phyloP scores from a whole-genome alignment of 2,113 vertebrate species.

The Neogobius melanostomus region DNA sequence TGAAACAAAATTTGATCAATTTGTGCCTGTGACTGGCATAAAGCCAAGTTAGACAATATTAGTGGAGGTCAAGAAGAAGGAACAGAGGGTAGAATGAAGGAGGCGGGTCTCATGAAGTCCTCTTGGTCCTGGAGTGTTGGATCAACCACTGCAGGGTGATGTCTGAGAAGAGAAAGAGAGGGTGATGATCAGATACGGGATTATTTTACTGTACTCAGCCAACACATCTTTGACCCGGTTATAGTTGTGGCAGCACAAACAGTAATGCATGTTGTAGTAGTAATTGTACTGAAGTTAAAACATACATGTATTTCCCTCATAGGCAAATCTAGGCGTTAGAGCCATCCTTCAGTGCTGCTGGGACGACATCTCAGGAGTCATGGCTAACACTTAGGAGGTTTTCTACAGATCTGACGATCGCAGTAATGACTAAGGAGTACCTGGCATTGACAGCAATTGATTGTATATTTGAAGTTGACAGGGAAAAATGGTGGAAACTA shows the following conservation, averaged over 20 bases:
- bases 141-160: conserved; percentile 87
- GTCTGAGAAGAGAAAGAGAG: conserved; percentile 58
- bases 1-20: neutral
- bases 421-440: neutral
- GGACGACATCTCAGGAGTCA: neutral
- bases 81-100: neutral
- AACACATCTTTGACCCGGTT: no score
- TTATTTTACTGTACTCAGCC: neutral
- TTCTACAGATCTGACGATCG: neutral
- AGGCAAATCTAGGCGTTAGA: neutral
- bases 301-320: neutral
- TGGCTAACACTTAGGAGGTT: neutral
- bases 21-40: neutral
- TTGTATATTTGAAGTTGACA: no score
- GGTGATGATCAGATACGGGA: neutral
- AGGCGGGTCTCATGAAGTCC: conserved; percentile 46
- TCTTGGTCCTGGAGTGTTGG: conserved; percentile 86
- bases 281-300: neutral
- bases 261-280: no score
- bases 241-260: no score
- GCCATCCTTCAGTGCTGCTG: neutral
- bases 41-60: neutral
- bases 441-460: no score
- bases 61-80: neutral
- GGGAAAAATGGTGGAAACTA: no score